These are phyloP conservation scores for Synaphobranchus kaupii DNA, from an alignment of 2,797 vertebrate species.

Conservation along the genomic window DNA sequence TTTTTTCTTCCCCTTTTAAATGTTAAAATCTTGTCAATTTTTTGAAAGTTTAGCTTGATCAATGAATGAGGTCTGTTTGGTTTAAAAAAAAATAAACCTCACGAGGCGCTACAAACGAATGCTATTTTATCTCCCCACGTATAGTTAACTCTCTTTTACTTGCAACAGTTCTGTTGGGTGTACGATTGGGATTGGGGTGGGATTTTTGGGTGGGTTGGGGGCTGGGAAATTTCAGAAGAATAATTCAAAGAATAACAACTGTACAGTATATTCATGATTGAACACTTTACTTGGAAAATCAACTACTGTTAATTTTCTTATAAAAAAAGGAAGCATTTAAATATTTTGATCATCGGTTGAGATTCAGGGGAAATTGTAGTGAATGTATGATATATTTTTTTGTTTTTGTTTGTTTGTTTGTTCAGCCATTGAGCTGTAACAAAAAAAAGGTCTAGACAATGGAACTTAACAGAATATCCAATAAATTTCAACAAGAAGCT, in stretches of 20 bases:
- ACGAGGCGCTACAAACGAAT: background rate
- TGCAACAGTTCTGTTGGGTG: background rate
- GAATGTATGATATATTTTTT: conserved; percentile 67
- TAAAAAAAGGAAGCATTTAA: conserved; percentile 49
- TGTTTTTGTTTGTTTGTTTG: conserved; percentile 42
- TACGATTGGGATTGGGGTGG: background rate
- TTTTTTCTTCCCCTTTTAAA: conserved; percentile 45
- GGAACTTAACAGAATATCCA: conserved; percentile 72
- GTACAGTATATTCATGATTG: conserved; percentile 60
- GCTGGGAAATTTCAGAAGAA: conserved; percentile 25
- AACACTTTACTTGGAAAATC: conserved; percentile 59
- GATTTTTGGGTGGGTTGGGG: background rate
- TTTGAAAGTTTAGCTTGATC: conserved; percentile 18
- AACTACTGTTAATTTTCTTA: conserved; percentile 53
- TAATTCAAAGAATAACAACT: conserved; percentile 57
- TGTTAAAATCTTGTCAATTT: conserved; percentile 53
- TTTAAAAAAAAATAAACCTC: background rate
- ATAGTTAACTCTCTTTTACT: conserved; percentile 10
- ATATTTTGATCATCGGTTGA: conserved; percentile 61
- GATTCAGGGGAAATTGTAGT: conserved; percentile 75
- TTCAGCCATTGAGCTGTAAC: conserved; percentile 58
- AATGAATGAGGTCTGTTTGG: background rate
- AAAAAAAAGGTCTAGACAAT: conserved; percentile 65
- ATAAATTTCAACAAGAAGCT: conserved; percentile 72
- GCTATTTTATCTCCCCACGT: conserved; percentile 1